These are phyloP conservation scores for Ichneumoninae sp. DNA, from an alignment of 2,888 invertebrate species.

Conservation along the genomic window DNA sequence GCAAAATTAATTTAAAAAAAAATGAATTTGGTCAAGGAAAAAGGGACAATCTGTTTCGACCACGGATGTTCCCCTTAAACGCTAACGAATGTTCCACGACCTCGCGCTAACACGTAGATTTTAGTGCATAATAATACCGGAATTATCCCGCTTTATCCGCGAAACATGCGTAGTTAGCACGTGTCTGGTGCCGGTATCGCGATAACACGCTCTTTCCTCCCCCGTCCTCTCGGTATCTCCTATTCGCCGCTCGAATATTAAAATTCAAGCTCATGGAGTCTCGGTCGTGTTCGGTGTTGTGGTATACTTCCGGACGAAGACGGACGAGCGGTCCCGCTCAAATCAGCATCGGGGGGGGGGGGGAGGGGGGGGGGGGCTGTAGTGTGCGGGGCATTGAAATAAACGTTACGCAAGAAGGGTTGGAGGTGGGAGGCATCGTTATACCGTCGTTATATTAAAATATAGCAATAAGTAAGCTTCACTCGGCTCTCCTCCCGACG, in stretches of 20 bases:
- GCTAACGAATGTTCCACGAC: background rate
- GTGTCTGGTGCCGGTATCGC: background rate
- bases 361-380: conserved; percentile 30
- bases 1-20: background rate
- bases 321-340: conserved; percentile 38
- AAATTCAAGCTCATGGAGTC: conserved; percentile 65
- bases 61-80: background rate
- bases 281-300: conserved; percentile 45
- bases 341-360: conserved; percentile 28
- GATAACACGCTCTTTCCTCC: conserved; percentile 10
- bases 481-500: conserved; percentile 65
- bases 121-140: conserved; percentile 3
- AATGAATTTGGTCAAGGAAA: background rate
- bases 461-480: conserved; percentile 79
- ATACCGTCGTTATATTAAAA: conserved; percentile 81
- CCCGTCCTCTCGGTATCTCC: conserved; percentile 4
- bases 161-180: conserved; percentile 4
- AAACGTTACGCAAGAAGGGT: conserved; percentile 71
- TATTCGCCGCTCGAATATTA: conserved; percentile 57
- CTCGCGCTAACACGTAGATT: background rate
- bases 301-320: conserved; percentile 56
- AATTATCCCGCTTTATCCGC: conserved; percentile 18
- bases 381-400: conserved; percentile 70
- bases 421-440: conserved; percentile 73
- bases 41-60: background rate